Base-by-base conservation (phyloP, 2,113 vertebrate species). In the Epinephelus lanceolatus region DNA sequence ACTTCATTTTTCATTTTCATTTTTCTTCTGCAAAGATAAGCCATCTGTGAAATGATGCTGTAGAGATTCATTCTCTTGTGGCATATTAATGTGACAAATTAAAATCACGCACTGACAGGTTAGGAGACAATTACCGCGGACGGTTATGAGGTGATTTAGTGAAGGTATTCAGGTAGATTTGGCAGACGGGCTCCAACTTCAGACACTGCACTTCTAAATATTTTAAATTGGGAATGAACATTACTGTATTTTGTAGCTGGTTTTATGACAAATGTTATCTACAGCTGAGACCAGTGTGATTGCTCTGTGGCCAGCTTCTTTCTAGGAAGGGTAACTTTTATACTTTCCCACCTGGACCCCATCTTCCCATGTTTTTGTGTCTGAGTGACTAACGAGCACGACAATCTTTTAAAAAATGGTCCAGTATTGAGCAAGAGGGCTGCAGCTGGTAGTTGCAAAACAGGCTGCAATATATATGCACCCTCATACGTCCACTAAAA, bases 11-110 rank as follows among this genome's bases (percentile, higher is more conserved):
- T 89, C 79, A 77, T 87, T 85, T 78, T 75, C n/a, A 71, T 82
- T 90, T 89, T 80, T 84, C 57, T 66, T 80, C 60, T 45, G 60
- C 33, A 89, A 79, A 87, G 88, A 91, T 85, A 91, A 90, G 78
- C 82, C 88, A 90, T 89, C 81, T 88, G 91, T 90, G 86, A 89
- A 91, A 89, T 86, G 77, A 91, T 81, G 71, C 86, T 51, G 63
- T 71, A 8, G 78, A 86, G 84, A 70, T 77, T 87, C 73, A 78
- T 45, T 86, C 85, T 85, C 82, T 55, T 9, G 71, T 78, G 84
- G 88, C 75, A 81, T 83, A 85, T 88, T 86, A 86, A 90, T 83
- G 80, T 72, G 65, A 86, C 84, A 71, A 88, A 88, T 91, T 88
- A 85, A 88, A 93, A 83, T 62, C 69, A 68, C 53, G 15, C 21